A percentile compares a stretch with the other conserved stretches of the same genome.
phyloP scores from a whole-genome alignment of 2,888 invertebrate species.

The Eilema sororculum region DNA sequence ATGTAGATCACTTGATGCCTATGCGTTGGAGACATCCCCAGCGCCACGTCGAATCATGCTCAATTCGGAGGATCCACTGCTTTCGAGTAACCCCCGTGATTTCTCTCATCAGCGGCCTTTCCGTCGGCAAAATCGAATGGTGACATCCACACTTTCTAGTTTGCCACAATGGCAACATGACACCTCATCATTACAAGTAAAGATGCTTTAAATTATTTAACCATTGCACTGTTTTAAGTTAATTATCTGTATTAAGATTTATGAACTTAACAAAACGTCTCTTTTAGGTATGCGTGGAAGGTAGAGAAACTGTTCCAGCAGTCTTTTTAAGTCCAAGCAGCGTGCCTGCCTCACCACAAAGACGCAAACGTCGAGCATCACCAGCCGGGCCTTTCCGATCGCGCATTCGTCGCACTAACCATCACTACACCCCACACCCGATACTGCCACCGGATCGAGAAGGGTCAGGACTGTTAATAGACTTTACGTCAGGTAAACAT shows the following conservation, averaged over 20 bases:
- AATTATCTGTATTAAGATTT: neutral
- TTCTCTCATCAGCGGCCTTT: slow-evolving; percentile 85
- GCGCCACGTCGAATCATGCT: slow-evolving; percentile 94
- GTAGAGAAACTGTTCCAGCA: slow-evolving; percentile 90
- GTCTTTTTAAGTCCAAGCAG: slow-evolving; percentile 93
- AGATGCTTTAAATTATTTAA: neutral
- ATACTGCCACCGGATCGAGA: slow-evolving; percentile 96
- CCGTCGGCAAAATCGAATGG: slow-evolving; percentile 70
- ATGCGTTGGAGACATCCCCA: slow-evolving; percentile 89
- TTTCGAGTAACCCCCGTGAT: slow-evolving; percentile 94
- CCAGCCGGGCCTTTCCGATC: slow-evolving; percentile 86
- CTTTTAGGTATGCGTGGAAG: slow-evolving; percentile 83
- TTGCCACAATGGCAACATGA: slow-evolving; percentile 80
- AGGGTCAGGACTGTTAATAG: slow-evolving; percentile 94
- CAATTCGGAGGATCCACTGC: slow-evolving; percentile 94
- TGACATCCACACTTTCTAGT: slow-evolving; percentile 62
- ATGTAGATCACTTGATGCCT: slow-evolving; percentile 88
- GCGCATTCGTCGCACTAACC: slow-evolving; percentile 81
- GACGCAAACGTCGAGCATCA: slow-evolving; percentile 89
- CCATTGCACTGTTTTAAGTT: neutral
- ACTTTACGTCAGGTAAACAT: slow-evolving; percentile 71
- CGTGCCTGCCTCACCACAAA: slow-evolving; percentile 89
- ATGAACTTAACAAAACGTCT: neutral
- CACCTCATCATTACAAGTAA: slow-evolving; percentile 46
- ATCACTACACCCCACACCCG: slow-evolving; percentile 96